A percentile compares a stretch with the other conserved stretches of the same genome.
Evolutionary conservation across 2,888 invertebrate species (phyloP).

Genomic region (Sepiola atlantica): DNA sequence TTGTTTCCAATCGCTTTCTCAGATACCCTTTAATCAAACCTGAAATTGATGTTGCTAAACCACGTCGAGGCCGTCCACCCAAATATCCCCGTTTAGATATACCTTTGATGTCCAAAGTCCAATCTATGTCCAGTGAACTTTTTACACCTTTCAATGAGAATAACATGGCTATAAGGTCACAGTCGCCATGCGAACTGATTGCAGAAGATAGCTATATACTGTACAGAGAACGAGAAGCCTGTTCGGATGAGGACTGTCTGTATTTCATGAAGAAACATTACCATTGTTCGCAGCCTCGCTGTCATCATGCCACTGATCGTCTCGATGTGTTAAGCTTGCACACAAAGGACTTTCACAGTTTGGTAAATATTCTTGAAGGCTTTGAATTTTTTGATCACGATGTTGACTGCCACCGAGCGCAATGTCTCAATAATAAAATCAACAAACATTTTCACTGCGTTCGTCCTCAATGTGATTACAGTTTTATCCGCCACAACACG

Average conservation of each 20-base stretch:
- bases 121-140: conserved; percentile 49
- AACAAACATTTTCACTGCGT: conserved; percentile 86
- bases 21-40: conserved; percentile 47
- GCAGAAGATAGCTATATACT: conserved; percentile 67
- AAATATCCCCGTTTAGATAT: conserved; percentile 81
- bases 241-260: conserved; percentile 84
- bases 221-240: conserved; percentile 76
- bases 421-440: conserved; percentile 82
- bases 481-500: conserved; percentile 84
- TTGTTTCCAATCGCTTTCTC: conserved; percentile 58
- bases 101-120: conserved; percentile 71
- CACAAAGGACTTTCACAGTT: conserved; percentile 89
- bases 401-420: conserved; percentile 82
- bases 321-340: conserved; percentile 87
- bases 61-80: conserved; percentile 95
- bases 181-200: conserved; percentile 48
- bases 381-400: conserved; percentile 88
- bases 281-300: conserved; percentile 88
- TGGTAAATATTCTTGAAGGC: conserved; percentile 86
- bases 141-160: conserved; percentile 20
- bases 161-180: conserved; percentile 35
- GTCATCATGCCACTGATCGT: conserved; percentile 87
- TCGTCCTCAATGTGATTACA: conserved; percentile 82
- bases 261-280: conserved; percentile 84
- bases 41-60: conserved; percentile 77